These are phyloP conservation scores for Auanema sp. DNA, from an alignment of 2,888 invertebrate species.

Conservation along the genomic window DNA sequence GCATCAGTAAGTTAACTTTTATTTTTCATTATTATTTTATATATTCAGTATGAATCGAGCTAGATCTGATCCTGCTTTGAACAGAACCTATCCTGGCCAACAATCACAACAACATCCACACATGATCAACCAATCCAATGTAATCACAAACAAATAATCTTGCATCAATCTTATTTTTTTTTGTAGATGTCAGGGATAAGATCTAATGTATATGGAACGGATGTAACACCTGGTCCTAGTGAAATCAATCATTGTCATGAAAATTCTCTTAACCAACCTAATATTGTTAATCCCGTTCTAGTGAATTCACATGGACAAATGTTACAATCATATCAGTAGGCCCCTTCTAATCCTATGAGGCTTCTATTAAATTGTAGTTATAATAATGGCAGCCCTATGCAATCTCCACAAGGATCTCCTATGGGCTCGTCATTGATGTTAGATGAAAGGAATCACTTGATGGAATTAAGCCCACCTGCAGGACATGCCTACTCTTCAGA, in stretches of 20 bases:
- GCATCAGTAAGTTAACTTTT: constrained; percentile 20
- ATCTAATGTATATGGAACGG: too few relatives aligned
- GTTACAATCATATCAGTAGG: too few relatives aligned
- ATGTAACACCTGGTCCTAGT: too few relatives aligned
- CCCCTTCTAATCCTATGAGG: too few relatives aligned
- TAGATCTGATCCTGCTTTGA: constrained; percentile 57
- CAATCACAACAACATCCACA: constrained; percentile 19
- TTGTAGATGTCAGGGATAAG: too few relatives aligned
- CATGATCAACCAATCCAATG: constrained; percentile 11
- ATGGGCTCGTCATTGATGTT: constrained; percentile 37
- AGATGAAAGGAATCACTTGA: constrained; percentile 32
- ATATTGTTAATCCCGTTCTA: too few relatives aligned
- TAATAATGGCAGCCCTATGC: constrained; percentile 34
- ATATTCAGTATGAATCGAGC: constrained; percentile 50
- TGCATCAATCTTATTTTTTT: too few relatives aligned
- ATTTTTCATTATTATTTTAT: neutral
- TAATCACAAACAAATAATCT: too few relatives aligned
- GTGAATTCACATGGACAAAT: too few relatives aligned
- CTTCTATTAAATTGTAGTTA: too few relatives aligned
- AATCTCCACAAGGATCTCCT: constrained; percentile 37
- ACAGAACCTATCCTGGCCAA: constrained; percentile 26
- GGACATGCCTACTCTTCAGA: constrained; percentile 25
- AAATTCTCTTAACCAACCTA: too few relatives aligned
- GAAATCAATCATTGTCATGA: too few relatives aligned
- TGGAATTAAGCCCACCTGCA: constrained; percentile 40